phyloP scores from a whole-genome alignment of 2,888 invertebrate genomes.

The Orchesellides sinensis region DNA sequence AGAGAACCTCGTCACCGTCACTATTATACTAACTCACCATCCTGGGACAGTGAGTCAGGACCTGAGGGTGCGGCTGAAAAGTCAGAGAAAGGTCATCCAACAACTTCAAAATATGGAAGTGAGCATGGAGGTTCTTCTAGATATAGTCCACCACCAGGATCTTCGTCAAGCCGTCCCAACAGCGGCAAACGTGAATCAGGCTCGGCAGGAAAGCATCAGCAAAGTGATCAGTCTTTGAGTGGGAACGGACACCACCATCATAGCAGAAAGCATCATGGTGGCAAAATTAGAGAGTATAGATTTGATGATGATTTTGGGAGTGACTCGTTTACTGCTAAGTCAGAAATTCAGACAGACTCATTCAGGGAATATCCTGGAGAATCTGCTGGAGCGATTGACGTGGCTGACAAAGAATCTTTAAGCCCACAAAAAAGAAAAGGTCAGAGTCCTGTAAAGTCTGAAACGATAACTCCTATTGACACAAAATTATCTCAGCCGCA shows the following conservation, averaged over 20 bases:
- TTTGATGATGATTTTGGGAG: slow-evolving; percentile 71
- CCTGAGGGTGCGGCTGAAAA: slow-evolving; percentile 60
- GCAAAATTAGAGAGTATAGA: slow-evolving; percentile 59
- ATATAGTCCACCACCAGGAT: slow-evolving; percentile 27
- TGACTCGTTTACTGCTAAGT: slow-evolving; percentile 35
- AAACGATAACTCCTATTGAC: slow-evolving; percentile 50
- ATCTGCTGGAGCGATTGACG: background rate
- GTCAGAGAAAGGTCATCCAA: slow-evolving; percentile 42
- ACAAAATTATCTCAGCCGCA: slow-evolving; percentile 61
- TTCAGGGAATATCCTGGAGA: background rate
- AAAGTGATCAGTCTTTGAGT: slow-evolving; percentile 49
- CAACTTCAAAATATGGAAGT: slow-evolving; percentile 40
- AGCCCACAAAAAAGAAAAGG: slow-evolving; percentile 9
- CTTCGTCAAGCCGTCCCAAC: slow-evolving; percentile 48
- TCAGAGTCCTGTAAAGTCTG: slow-evolving; percentile 41
- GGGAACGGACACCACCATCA: slow-evolving; percentile 29
- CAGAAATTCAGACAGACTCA: background rate
- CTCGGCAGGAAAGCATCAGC: slow-evolving; percentile 17
- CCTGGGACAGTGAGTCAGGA: slow-evolving; percentile 73
- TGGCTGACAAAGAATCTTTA: slow-evolving; percentile 14
- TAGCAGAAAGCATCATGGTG: slow-evolving; percentile 6
- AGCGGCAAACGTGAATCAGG: slow-evolving; percentile 46
- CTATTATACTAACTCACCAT: slow-evolving; percentile 72
- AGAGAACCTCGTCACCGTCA: slow-evolving; percentile 37
- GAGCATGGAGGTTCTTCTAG: slow-evolving; percentile 37